Evolutionary conservation across 2,888 invertebrate genomes (phyloP), one percentile per base, ranked within the genome.

Genomic region (Erynnis tages): DNA sequence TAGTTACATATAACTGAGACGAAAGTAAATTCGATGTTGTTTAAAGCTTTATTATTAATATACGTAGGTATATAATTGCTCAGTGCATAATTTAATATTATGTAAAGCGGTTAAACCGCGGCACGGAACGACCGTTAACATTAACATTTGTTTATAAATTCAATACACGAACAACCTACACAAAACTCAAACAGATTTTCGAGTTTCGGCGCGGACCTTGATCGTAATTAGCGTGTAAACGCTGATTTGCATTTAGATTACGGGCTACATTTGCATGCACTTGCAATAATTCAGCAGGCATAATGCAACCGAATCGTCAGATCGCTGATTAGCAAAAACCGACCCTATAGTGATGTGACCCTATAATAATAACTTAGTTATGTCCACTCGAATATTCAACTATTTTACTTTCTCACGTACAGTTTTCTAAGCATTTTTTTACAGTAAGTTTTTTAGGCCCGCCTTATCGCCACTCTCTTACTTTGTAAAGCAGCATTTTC

Each of bases 171-270:
- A 41, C 30, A 16, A 8, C 23, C 38, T 14, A 46, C 35, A 46
- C 40, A 40, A 43, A 50, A 50, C 25, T 17, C 41, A 43, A 50
- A 50, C 49, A 41, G 48, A 48, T 50, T 50, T 50, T 50, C 41
- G 34, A 41, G 41, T 50, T 35, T 19, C 19, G 49, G 53, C 63
- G 71, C 71, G 62, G 74, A 82, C 81, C 82, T 81, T 69, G 75
- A 73, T 76, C 62, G 79, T 74, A 82, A 83, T 86, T 82, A 83
- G 76, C 59, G 66, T 56, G 64, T 64, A 62, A 67, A 67, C 64
- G 70, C 67, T 76, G 79, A 81, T 82, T 77, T 72, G 70, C 76
- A 79, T 78, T 75, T 77, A 80, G 83, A 84, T 83, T 71, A 67
- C 61, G 55, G 54, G 48, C 62, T 61, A 74, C 61, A 81, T 83